Percentiles rank a stretch among this genome's conserved stretches.
Conservation (phyloP, 1,140 invertebrate genomes). For the Philopotamus ludificatus region DNA sequence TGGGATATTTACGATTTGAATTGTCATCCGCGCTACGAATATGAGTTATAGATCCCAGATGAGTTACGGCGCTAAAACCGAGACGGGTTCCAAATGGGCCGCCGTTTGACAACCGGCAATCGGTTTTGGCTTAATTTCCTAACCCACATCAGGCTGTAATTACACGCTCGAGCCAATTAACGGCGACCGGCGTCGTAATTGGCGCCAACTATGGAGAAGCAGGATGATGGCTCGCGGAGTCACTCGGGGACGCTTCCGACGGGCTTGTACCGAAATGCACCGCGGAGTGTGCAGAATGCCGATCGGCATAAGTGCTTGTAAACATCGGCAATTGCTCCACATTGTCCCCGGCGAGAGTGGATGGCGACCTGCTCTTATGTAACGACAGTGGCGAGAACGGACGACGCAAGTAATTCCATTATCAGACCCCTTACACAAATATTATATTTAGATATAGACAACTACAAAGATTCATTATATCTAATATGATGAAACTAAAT, state of each 20-base stretch:
- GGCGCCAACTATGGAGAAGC: slow-evolving; percentile 1
- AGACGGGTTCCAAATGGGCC: too few species aligned
- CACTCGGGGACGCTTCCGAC: not conserved
- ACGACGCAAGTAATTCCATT: not conserved
- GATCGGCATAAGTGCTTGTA: slow-evolving; percentile 6
- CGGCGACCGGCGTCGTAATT: slow-evolving; percentile 2
- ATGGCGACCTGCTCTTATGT: slow-evolving; percentile 5
- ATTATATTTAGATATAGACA: too few species aligned
- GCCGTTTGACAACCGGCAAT: not conserved
- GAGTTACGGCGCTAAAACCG: too few species aligned
- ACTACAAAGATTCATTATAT: too few species aligned
- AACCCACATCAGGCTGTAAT: not conserved
- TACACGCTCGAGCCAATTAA: slow-evolving; percentile 3
- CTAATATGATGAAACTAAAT: too few species aligned
- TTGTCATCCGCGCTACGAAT: too few species aligned
- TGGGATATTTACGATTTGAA: too few species aligned
- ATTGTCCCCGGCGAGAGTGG: not conserved
- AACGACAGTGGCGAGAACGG: not conserved
- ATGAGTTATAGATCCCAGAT: too few species aligned
- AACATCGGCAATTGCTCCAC: slow-evolving; percentile 11
- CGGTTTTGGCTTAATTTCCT: not conserved
- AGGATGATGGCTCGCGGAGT: not conserved
- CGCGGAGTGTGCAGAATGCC: not conserved
- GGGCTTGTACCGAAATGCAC: not conserved
- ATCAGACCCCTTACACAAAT: too few species aligned